Evolutionary conservation across 2,888 invertebrate species (phyloP), one percentile per base, ranked within the genome.

Genomic region (Bellardia bayeri): DNA sequence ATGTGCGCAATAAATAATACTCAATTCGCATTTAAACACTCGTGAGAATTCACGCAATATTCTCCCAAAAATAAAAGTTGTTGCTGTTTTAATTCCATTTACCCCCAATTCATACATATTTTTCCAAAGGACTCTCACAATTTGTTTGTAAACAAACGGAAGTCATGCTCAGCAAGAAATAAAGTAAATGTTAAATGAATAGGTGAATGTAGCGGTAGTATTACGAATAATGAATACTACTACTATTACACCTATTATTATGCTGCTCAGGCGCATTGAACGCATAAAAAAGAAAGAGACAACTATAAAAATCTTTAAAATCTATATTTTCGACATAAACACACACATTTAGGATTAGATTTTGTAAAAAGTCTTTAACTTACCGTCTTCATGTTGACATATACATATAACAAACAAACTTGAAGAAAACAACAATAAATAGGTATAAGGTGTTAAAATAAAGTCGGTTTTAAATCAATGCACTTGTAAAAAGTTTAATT

Each of bases 81-180:
- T 69, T 66, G 33, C 7, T 74, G 56, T 63, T 76, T 63, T 37
- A 56, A 5, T 68, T 68, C 16, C 51, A 30, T 16, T 74, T 9
- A 81, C 86, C 45, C 69, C n/a, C 51, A 61, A 87, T 87, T 86
- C 83, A 80, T 76, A 75, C 37, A 37, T 69, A 82, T 66, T 11
- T 58, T 71, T 37, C 56, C 61, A 76, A 84, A 87, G 81, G 81
- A 81, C 33, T 61, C 56, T 61, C 64, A 13, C 8, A 11, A 1
- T 33, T 71, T 69, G 72, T 85, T 69, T 83, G 71, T 71, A 75
- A 82, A 75, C 79, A 79, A 85, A 76, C 82, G 87, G 87, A 87
- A 87, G 69, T 82, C 49, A 49, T 79, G 74, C 74, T 82, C 85
- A 82, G 9, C 30, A 30, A 82, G 72, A 66, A 37, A 45, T 8